Evolutionary conservation across 2,113 vertebrate genomes (phyloP), one percentile per base, ranked within the genome.

Genomic region (Crotalus viridis): DNA sequence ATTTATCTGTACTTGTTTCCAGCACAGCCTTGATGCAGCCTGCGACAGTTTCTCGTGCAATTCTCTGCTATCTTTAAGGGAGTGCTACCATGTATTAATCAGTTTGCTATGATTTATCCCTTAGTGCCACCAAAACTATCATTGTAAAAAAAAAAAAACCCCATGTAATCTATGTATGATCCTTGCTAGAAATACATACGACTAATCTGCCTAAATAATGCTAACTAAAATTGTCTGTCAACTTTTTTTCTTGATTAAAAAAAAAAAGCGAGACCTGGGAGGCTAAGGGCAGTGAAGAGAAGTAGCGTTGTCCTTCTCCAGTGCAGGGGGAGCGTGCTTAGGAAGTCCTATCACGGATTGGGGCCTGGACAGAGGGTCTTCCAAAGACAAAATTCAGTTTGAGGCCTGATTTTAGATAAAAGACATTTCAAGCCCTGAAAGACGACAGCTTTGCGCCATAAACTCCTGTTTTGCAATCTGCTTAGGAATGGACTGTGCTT

Each of bases 121-220:
- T 0, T 19, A 87, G 94, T 93, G 22, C 92, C 90, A 51, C 91
- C 94, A 92, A 93, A 95, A 96, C 95, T 95, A 94, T 91, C 51
- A 90, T 91, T 95, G 93, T 95, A 94, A 94, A 86, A 61, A 56
- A 94, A 81, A 43, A 93, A 5, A 9, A 48, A 48, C 46, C 48
- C 94, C 94, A 91, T 93, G 93, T 93, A 94, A 94, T 9, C 43
- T 94, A 54, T 51, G 93, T 95, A 39, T 33, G 93, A 92, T 61
- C 95, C 96, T 96, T 92, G 94, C 93, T 74, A 95, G 61, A 95
- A 92, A 94, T 96, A 95, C 95, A 52, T 95, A 91, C 94, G 61
- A 88, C 92, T 90, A 93, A 24, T 85, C 46, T 52, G 94, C 81
- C 94, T 92, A 97, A 95, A 43, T 89, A 22, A 55, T 0, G 85